A percentile compares a stretch with the other conserved stretches of the same genome.
phyloP scores from a whole-genome alignment of 1,140 invertebrate genomes.

The Holotrichia oblita region DNA sequence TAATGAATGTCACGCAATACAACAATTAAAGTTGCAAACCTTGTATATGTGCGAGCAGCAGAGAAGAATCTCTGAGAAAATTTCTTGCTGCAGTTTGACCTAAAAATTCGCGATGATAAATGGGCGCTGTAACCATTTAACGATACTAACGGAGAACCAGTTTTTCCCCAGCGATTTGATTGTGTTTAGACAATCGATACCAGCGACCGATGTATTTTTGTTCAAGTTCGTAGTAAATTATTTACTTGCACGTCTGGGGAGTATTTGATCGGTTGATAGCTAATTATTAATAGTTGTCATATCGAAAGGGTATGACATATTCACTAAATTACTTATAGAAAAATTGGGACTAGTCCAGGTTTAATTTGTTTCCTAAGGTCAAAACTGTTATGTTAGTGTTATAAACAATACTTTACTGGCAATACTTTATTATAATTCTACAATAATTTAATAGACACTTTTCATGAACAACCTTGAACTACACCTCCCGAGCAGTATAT shows the following conservation, averaged over 20 bases:
- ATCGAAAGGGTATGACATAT: no score
- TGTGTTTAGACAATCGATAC: background rate
- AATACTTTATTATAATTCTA: no score
- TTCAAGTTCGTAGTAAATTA: background rate
- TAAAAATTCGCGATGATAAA: conserved; percentile 10
- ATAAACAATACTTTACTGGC: no score
- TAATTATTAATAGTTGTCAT: background rate
- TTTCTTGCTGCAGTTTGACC: background rate
- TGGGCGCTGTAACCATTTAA: background rate
- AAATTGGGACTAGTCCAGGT: no score
- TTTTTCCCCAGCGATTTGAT: background rate
- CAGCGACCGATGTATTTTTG: background rate
- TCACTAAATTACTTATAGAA: no score
- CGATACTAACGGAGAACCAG: background rate
- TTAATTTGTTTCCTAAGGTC: no score
- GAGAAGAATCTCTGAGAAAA: background rate
- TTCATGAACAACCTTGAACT: no score
- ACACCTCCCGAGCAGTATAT: no score
- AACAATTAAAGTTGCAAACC: conserved; percentile 7
- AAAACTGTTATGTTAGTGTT: no score
- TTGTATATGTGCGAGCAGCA: background rate
- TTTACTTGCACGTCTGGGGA: background rate
- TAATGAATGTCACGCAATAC: conserved; percentile 21
- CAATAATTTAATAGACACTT: no score
- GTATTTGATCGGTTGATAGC: background rate